Evolutionary conservation across 2,113 vertebrate species (phyloP).

Genomic region (Malurus cyaneus): DNA sequence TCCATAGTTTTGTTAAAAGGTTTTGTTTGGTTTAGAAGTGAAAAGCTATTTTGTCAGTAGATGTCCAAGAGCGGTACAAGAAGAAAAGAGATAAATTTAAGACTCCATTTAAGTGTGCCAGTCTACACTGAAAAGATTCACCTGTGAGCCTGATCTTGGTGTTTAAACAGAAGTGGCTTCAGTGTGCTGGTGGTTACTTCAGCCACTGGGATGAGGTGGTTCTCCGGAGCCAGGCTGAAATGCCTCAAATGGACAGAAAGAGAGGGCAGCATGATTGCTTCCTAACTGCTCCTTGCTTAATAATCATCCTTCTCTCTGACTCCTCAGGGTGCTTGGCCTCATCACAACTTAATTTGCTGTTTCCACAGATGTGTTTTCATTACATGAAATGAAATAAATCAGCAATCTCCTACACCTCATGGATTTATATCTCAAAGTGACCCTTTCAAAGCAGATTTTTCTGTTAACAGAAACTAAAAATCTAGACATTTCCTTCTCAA

Average conservation of each 20-base stretch:
- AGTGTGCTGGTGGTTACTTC: background rate
- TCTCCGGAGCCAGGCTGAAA: background rate
- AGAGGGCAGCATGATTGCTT: constrained; percentile 12
- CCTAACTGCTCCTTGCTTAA: constrained; percentile 20
- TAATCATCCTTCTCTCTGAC: background rate
- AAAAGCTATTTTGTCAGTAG: background rate
- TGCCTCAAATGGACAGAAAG: background rate
- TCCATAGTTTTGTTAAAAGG: background rate
- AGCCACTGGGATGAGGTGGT: background rate
- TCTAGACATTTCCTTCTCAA: background rate
- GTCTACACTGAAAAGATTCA: background rate
- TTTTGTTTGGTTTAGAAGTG: background rate
- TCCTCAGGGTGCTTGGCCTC: constrained; percentile 22
- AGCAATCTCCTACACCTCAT: background rate
- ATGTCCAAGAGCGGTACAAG: background rate
- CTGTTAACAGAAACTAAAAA: background rate
- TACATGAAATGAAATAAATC: constrained; percentile 26
- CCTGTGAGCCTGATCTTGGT: background rate
- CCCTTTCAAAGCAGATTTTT: background rate
- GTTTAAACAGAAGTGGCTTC: background rate
- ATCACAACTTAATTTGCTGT: constrained; percentile 26
- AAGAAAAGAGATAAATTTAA: background rate
- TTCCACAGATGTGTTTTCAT: constrained; percentile 10
- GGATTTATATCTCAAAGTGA: constrained; percentile 16
- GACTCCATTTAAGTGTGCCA: background rate